Evolutionary conservation across 1,140 invertebrate species (phyloP).

Genomic region (Lepidurus couesii): DNA sequence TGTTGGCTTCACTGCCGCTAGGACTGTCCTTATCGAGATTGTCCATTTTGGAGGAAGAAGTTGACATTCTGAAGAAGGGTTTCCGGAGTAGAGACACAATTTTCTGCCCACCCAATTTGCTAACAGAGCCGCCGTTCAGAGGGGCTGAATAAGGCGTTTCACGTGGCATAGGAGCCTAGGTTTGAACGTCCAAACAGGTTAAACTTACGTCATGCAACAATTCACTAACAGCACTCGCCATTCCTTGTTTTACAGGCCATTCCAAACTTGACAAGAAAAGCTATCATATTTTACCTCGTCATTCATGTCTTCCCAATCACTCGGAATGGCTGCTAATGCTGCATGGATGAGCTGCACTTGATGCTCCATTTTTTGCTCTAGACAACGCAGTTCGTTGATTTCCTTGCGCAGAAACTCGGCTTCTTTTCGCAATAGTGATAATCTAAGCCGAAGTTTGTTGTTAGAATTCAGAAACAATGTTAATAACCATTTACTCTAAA

Average conservation of each 20-base stretch:
- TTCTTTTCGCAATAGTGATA: conserved; percentile 37
- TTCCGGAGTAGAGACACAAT: background rate
- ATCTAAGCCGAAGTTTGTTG: background rate
- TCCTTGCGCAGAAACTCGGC: conserved; percentile 44
- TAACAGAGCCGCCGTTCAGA: background rate
- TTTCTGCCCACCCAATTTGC: background rate
- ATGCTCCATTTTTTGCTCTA: conserved; percentile 69
- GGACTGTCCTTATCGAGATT: background rate
- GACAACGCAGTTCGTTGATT: conserved; percentile 60
- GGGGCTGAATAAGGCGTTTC: background rate
- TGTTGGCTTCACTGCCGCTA: background rate
- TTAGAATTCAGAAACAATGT: background rate
- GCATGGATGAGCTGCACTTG: conserved; percentile 73
- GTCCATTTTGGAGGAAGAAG: background rate
- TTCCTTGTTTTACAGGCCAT: background rate
- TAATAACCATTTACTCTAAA: conserved; percentile 52
- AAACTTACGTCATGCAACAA: background rate
- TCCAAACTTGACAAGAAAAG: background rate
- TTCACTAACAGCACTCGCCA: background rate
- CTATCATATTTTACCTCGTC: background rate
- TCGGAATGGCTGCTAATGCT: conserved; percentile 44
- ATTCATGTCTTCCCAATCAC: conserved; percentile 5
- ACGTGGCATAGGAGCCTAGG: background rate
- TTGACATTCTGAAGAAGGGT: background rate
- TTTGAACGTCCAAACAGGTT: background rate